Base-by-base conservation (phyloP, 1,140 invertebrate genomes). In the Ylistrum balloti region DNA sequence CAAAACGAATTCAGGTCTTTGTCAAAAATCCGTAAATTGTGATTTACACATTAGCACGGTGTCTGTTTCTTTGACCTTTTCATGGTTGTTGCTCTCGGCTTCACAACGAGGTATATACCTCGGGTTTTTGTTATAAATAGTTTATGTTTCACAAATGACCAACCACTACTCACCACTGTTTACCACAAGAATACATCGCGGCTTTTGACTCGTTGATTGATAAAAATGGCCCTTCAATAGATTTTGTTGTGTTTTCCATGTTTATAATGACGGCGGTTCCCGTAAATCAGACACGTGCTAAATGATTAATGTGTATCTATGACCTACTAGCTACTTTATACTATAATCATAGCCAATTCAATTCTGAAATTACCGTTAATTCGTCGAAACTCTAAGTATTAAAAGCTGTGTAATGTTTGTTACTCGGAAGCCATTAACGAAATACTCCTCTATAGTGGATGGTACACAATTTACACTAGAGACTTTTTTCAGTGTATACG, bases 1-100 rank as follows among this genome's bases (percentile, higher is more conserved):
- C 22, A 74, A 74, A 74, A 74, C 56, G 56, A 74, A 74, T 74
- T 74, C 56, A n/a, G 56, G 56, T 74, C 56, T 74, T 74, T 74
- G 56, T 74, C 56, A 74, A 74, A 74, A 74, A 74, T 74, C 56
- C 56, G 56, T 28, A 74, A 74, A 74, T 74, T 74, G 56, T 74
- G 56, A 74, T 74, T 74, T 74, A 74, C 56, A 74, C 56, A 74
- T 74, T 74, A 74, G 56, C 56, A 9, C 17, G 56, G 56, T 74
- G 56, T 74, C 22, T n/a, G 28, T 74, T 74, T 74, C 56, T n/a
- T 74, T 74, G 56, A 74, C 56, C 56, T 74, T 74, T 74, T 74
- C 56, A 74, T 74, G 56, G 56, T 28, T 74, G 56, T n/a, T 74
- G 56, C 22, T 74, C 56, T 28, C 56, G 56, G 28, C 56, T 74